A percentile compares a stretch with the other conserved stretches of the same genome.
Evolutionary conservation across 2,797 vertebrate species (phyloP).

Genomic region (Dendrocincla tyrannina): DNA sequence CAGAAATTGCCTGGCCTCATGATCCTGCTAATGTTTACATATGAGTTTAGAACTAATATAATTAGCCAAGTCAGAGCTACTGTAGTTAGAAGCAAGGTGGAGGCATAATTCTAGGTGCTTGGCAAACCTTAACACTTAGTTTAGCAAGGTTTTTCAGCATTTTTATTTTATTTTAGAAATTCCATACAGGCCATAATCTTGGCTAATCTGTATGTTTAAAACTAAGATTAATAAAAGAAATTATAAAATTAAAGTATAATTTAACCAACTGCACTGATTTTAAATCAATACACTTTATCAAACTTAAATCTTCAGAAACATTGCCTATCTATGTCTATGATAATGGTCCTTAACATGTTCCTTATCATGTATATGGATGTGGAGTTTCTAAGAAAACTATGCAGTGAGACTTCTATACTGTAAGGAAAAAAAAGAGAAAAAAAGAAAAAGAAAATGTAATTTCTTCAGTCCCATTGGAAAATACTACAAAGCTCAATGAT

Average conservation of each 20-base stretch:
- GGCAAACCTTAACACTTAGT: neutral
- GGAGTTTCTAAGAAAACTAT: neutral
- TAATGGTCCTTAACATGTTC: neutral
- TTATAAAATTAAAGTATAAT: neutral
- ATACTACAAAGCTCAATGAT: neutral
- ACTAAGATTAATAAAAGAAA: neutral
- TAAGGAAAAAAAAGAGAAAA: fast-evolving
- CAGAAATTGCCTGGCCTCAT: neutral
- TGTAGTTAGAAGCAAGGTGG: neutral
- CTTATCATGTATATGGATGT: no score
- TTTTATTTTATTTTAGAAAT: neutral
- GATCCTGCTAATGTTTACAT: neutral
- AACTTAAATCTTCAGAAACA: neutral
- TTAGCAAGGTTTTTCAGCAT: neutral
- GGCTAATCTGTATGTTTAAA: neutral
- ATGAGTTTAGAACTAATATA: neutral
- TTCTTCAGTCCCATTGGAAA: neutral
- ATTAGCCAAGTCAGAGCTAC: neutral
- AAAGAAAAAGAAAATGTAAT: fast-evolving
- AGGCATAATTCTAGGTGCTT: neutral
- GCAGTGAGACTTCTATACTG: neutral
- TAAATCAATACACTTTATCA: neutral
- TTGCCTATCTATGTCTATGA: neutral
- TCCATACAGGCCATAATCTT: neutral
- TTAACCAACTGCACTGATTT: neutral